Evolutionary conservation across 2,888 invertebrate species (phyloP).

Genomic region (Cerastoderma edule): DNA sequence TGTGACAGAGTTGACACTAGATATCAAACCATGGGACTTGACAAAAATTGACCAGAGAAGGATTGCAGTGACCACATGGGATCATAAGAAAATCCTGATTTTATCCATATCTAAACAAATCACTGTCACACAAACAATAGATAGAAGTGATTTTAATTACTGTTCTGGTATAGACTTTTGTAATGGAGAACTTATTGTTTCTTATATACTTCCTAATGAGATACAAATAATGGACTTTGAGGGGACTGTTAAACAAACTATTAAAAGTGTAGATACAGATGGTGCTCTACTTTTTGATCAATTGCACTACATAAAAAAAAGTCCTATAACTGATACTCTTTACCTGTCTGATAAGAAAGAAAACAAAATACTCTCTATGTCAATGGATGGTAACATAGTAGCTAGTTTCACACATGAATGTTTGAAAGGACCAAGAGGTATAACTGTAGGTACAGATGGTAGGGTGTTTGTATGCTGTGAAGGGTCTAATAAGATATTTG

Average conservation of each 20-base stretch:
- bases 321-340: background rate
- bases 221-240: conserved; percentile 13
- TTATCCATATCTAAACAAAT: background rate
- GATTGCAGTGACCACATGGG: background rate
- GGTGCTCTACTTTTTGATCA: background rate
- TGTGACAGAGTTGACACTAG: background rate
- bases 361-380: background rate
- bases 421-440: conserved; percentile 8
- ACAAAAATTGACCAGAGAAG: conserved; percentile 9
- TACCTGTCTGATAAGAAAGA: conserved; percentile 3
- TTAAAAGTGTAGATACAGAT: background rate
- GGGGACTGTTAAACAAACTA: conserved; percentile 5
- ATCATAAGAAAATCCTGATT: background rate
- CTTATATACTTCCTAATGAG: conserved; percentile 4
- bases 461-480: conserved; percentile 7
- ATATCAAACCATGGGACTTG: conserved; percentile 2
- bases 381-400: background rate
- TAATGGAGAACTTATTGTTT: conserved; percentile 5
- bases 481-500: background rate
- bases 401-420: background rate
- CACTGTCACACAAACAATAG: background rate
- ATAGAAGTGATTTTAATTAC: background rate
- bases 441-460: conserved; percentile 7
- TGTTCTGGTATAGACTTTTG: conserved; percentile 22
- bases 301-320: background rate